Evolutionary conservation across 35 echinoderm and acorn worm genomes (phyloP).

Genomic region (Holothuria glaberrima): DNA sequence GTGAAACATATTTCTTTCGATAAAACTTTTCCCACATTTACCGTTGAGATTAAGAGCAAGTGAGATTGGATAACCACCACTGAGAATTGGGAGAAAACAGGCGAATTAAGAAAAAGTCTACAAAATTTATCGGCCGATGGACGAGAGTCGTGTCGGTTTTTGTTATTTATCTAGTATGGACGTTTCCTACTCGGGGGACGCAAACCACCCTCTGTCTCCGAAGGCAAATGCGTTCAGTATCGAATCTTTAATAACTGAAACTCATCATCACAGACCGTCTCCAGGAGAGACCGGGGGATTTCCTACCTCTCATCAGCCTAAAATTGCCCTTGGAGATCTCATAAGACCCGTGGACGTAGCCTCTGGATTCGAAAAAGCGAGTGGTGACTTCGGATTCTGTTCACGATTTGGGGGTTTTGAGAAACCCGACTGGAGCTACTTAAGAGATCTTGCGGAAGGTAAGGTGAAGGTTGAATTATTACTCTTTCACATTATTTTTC

Average conservation of each 20-base stretch:
- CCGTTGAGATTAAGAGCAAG: no score
- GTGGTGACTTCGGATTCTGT: neutral
- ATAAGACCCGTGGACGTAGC: slow-evolving; percentile 16
- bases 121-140: no score
- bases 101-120: no score
- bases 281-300: slow-evolving; percentile 14
- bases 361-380: neutral
- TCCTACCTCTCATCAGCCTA: slow-evolving; percentile 32
- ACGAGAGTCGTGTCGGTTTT: neutral
- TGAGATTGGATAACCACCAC: no score
- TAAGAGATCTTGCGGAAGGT: slow-evolving; percentile 48
- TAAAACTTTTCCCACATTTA: no score
- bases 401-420: slow-evolving; percentile 14
- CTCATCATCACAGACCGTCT: slow-evolving; percentile 34
- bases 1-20: no score
- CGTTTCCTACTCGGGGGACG: slow-evolving; percentile 17
- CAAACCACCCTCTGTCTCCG: slow-evolving; percentile 43
- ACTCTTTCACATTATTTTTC: no score
- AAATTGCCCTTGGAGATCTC: slow-evolving; percentile 33
- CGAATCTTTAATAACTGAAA: slow-evolving; percentile 21
- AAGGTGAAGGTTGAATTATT: neutral
- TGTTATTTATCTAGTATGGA: slow-evolving; percentile 55
- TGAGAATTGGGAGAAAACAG: no score
- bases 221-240: slow-evolving; percentile 61
- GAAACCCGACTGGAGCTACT: slow-evolving; percentile 37